phyloP scores from a whole-genome alignment of 2,888 invertebrate genomes.

The Erebia epiphron region DNA sequence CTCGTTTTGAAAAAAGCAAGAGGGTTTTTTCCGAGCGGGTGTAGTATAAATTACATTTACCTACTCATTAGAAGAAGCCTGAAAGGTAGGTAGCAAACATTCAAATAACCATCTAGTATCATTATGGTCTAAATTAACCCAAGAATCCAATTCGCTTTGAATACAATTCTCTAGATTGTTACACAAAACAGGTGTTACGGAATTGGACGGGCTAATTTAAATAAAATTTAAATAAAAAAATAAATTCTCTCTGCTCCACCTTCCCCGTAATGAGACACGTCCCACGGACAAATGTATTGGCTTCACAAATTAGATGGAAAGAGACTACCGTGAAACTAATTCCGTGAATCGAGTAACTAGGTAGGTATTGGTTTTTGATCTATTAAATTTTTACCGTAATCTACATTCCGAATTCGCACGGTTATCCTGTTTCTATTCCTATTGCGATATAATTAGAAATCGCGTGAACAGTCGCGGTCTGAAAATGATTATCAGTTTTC shows the following conservation, averaged over 20 bases:
- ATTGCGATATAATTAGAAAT: background rate
- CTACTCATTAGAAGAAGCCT: too few relatives aligned
- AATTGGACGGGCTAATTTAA: constrained; percentile 5
- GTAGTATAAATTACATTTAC: too few relatives aligned
- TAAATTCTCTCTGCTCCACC: background rate
- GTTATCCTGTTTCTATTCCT: background rate
- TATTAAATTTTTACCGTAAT: constrained; percentile 2
- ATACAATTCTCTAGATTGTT: constrained; percentile 1
- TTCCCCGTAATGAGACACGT: constrained; percentile 11
- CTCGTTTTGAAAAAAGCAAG: too few relatives aligned
- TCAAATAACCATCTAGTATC: background rate
- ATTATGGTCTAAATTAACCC: background rate
- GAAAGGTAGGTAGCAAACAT: background rate
- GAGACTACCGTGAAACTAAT: constrained; percentile 7
- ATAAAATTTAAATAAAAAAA: constrained; percentile 21
- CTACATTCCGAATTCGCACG: background rate
- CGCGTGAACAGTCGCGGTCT: too few relatives aligned
- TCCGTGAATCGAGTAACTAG: background rate
- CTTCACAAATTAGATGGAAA: constrained; percentile 9
- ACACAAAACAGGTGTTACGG: constrained; percentile 15
- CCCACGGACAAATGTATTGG: constrained; percentile 16
- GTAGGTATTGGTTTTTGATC: background rate
- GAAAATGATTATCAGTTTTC: too few relatives aligned
- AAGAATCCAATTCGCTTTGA: constrained; percentile 1
- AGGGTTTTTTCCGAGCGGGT: too few relatives aligned